Conservation (phyloP, 2,797 vertebrate genomes). For the Tympanoctomys barrerae region DNA sequence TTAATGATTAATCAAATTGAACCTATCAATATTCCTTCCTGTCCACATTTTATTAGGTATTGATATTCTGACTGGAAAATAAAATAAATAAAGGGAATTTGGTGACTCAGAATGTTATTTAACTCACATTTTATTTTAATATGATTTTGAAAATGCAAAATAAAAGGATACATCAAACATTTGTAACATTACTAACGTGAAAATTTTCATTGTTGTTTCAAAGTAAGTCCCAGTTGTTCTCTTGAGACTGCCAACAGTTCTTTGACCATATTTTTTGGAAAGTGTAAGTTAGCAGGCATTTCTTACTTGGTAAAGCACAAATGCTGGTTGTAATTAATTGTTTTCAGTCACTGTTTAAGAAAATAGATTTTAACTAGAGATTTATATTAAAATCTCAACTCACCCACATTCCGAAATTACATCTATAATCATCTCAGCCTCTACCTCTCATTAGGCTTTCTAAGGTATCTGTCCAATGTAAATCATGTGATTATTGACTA, state of each 20-base stretch:
- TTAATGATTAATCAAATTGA: constrained; percentile 35
- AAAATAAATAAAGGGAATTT: background rate
- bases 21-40: constrained; percentile 57
- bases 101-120: background rate
- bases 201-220: background rate
- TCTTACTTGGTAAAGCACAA: background rate
- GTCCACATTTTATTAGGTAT: constrained; percentile 53
- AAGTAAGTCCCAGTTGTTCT: background rate
- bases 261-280: background rate
- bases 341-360: constrained; percentile 5
- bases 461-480: background rate
- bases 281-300: background rate
- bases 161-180: background rate
- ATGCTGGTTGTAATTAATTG: background rate
- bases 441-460: background rate
- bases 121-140: constrained; percentile 49
- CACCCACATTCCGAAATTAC: background rate
- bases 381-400: background rate
- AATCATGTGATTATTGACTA: background rate
- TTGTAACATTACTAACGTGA: background rate
- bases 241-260: background rate
- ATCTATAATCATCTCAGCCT: background rate
- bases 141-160: constrained; percentile 46
- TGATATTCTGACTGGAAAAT: constrained; percentile 47
- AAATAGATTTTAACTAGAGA: constrained; percentile 9